Conservation (phyloP, 2,888 invertebrate species). For the Craniophora ligustri region DNA sequence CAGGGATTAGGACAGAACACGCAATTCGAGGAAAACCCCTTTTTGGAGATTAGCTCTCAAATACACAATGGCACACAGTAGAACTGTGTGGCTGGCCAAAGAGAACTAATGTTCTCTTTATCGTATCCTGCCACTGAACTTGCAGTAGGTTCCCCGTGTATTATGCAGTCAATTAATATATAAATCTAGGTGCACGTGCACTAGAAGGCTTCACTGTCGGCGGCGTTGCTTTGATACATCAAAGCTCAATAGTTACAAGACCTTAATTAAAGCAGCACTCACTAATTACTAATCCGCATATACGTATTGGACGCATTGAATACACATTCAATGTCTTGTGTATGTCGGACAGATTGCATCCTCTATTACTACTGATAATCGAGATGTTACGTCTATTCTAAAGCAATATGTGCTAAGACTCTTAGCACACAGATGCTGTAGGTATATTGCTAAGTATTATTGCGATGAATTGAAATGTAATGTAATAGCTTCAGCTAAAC, state of each 20-base stretch:
- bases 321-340: neutral
- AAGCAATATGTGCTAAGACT: constrained; percentile 5
- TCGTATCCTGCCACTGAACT: no score
- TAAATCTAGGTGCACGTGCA: neutral
- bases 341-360: constrained; percentile 37
- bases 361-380: constrained; percentile 21
- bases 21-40: no score
- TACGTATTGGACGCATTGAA: constrained; percentile 27
- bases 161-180: neutral
- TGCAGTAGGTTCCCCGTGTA: no score
- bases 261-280: constrained; percentile 31
- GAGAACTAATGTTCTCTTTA: no score
- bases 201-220: neutral
- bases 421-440: neutral
- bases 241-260: constrained; percentile 31
- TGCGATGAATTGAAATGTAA: no score
- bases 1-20: no score
- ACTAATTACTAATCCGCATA: constrained; percentile 46
- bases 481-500: no score
- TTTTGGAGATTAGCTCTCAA: no score
- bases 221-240: neutral
- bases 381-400: constrained; percentile 1
- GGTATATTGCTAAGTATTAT: no score
- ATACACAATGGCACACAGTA: no score
- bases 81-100: no score